Base-by-base conservation (phyloP, 2,797 vertebrate species). In the Cossypha dichroa region DNA sequence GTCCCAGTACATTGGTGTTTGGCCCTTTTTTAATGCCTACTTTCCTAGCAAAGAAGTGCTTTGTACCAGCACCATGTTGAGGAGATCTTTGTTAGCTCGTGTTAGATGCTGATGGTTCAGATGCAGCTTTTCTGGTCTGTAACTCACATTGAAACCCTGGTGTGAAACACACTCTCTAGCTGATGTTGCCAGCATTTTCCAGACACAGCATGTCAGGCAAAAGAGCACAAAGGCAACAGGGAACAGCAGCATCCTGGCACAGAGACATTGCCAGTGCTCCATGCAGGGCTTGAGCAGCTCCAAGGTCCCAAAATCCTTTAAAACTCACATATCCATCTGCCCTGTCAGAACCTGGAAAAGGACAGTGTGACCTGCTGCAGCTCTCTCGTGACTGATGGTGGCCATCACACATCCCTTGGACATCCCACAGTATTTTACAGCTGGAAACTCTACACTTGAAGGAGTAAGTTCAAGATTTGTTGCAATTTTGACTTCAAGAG, bases 311-410 rank as follows among this genome's bases (percentile, higher is more conserved):
- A 58, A 75, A 64, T 62, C 40, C 66, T 86, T 93, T 41, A 48
- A 84, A 79, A 11, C 26, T 59, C 51, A 43, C 22, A 31, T 19
- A 41, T 8, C 16, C 48, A 68, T n/a, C 54, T 33, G 40, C 62
- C 38, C 45, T 1, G 2, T 12, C 0, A 0, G 46, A 66, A 77
- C 29, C 18, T 64, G 43, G 28, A 9, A 45, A 48, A 68, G 40
- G 45, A 85, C 48, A 70, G 14, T 1, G 46, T 1, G 46, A 94
- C 41, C 52, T 58, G 23, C 68, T 59, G 31, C 33, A 85, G 80
- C 62, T 81, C 34, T 56, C 54, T 81, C 29, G 18, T 33, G 34
- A 59, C 63, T 80, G 66, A 88, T n/a, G 34, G 58, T 54, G 80
- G 41, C 52, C 36, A 46, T 22, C 10, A 20, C 9, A 81, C 40